Base-by-base conservation (phyloP, 2,888 invertebrate species). In the Artemia sp. region DNA sequence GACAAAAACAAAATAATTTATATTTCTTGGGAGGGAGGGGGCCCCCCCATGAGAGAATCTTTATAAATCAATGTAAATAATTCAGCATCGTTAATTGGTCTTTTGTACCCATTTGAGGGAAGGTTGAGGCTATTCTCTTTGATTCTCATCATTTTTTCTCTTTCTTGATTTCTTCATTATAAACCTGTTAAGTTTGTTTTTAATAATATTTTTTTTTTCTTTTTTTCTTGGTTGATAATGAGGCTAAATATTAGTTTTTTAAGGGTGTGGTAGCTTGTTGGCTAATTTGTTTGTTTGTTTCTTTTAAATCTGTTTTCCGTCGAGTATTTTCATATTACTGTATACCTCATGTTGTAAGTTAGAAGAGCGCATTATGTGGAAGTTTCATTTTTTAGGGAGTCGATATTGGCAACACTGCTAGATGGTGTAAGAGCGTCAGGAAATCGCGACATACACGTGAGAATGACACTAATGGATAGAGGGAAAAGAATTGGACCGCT, bases 381-480 rank as follows among this genome's bases (percentile, higher is more conserved):
- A 24, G 51, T 38, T 53, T 38, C 70, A 70, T 67, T 51, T 70
- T 73, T 72, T 67, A 88, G 98, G 74, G 98, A 98, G 80, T 90
- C 96, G 0, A 79, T 99, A 71, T 80, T 99, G 72, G 96, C 98
- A 0, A 94, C 97, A 0, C 79, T 99, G 67, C 79, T 99, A 74
- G 98, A 99, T 80, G 95, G 96, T 52, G 95, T 96, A 12, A 83
- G 98, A 72, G 93, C 95, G 1, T 92, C 95, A 53, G 97, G 98
- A 0, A 98, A 98, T 79, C 85, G 91, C 75, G 94, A 97, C 80
- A 91, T 96, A 6, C 94, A 95, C 79, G 91, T 97, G 14, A 88
- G 90, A 71, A 92, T 93, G 82, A 84, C 83, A 71, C 83, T 84
- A 52, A 92, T 93, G 24, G 86, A 90, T 68, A 83, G 94, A 72